Conservation (phyloP, 2,797 vertebrate genomes). For the Anabacerthia variegaticeps region DNA sequence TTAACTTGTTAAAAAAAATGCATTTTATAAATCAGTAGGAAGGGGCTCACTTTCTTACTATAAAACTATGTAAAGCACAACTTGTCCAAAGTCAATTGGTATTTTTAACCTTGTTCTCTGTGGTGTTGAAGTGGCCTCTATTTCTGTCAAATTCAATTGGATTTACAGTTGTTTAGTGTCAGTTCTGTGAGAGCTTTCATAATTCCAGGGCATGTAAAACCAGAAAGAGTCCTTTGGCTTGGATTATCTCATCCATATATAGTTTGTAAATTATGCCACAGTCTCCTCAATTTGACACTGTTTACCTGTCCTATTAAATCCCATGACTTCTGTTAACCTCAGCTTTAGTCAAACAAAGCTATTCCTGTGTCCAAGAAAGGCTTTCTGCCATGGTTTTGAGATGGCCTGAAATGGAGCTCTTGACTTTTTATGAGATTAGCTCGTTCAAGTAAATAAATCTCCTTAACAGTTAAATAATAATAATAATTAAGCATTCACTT, state of each 20-base stretch:
- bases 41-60: background rate
- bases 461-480: background rate
- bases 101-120: background rate
- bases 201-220: background rate
- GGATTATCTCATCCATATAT: background rate
- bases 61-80: background rate
- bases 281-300: background rate
- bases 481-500: background rate
- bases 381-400: background rate
- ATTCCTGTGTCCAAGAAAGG: background rate
- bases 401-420: background rate
- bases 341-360: background rate
- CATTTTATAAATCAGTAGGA: background rate
- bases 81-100: accelerated
- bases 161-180: background rate
- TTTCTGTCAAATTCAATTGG: background rate
- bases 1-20: background rate
- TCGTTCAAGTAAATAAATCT: background rate
- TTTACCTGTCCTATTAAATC: background rate
- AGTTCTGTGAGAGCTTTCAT: background rate
- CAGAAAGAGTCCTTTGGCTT: background rate
- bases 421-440: background rate
- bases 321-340: background rate
- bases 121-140: background rate
- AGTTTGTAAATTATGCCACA: background rate